Conservation (phyloP, 2,797 vertebrate genomes). For the Rostrhamus sociabilis region DNA sequence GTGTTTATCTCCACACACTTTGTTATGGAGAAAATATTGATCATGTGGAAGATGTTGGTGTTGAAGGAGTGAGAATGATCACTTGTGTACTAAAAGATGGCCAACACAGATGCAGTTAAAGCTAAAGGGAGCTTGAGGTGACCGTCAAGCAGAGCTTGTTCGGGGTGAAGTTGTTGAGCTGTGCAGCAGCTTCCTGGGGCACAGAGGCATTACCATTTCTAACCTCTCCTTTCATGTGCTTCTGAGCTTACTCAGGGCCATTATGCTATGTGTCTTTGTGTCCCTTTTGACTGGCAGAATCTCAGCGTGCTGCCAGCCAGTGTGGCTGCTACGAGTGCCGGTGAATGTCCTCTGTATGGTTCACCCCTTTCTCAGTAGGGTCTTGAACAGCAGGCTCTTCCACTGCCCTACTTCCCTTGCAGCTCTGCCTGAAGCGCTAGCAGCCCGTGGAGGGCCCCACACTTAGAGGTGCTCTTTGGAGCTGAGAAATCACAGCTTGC, state of each 20-base stretch:
- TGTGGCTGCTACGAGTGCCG: neutral
- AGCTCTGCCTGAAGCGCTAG: neutral
- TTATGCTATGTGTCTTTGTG: neutral
- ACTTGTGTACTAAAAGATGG: neutral
- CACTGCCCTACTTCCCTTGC: fast-evolving
- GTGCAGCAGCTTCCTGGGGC: neutral
- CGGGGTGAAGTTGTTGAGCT: neutral
- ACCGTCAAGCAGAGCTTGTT: fast-evolving
- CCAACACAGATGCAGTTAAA: neutral
- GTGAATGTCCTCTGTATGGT: neutral
- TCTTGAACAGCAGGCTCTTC: neutral
- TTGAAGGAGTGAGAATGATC: neutral
- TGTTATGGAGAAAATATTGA: neutral
- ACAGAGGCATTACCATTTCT: neutral
- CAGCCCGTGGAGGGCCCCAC: neutral
- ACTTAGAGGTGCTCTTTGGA: neutral
- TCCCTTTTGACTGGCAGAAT: neutral
- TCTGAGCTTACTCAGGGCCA: neutral
- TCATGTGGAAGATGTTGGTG: neutral
- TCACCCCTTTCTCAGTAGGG: neutral
- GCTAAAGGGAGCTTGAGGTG: neutral
- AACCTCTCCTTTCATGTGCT: neutral
- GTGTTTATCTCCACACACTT: neutral
- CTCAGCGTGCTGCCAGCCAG: neutral
- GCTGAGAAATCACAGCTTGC: neutral